Base-by-base conservation (phyloP, 2,797 vertebrate genomes). In the Labeo calbasu region DNA sequence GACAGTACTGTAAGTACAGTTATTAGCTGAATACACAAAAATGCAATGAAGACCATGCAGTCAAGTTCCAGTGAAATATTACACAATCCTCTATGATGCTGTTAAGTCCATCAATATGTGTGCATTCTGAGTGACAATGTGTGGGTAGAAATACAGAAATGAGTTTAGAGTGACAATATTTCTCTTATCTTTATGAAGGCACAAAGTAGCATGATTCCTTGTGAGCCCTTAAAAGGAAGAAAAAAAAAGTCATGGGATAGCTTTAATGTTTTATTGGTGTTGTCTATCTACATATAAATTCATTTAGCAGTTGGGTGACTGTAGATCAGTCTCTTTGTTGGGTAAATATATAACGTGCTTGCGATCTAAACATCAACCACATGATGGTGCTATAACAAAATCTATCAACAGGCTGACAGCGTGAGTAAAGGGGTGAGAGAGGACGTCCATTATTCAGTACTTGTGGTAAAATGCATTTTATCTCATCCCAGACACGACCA, bases 351-450 rank as follows among this genome's bases (percentile, higher is more conserved):
- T 23, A 43, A 43, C 32, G 15, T 46, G 8, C 23, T 36, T 86
- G 81, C 21, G 57, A 48, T 87, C 36, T 68, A 70, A 76, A 0
- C 13, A 81, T 66, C 48, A 61, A n/a, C 89, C 94, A 93, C 92
- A 50, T 23, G 91, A 65, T 89, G 91, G 91, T 0, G 85, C 15
- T 85, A 91, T 28, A 92, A 84, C 76, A 71, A 63, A 91, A 87
- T 6, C 46, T 86, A 87, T 81, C 46, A 55, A 6, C 2, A 5
- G 65, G 11, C 14, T 7, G 2, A 59, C 2, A 14, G 59, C 1
- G 72, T 21, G 50, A 32, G 48, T 53, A n/a, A 76, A 36, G 21
- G 43, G 71, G 40, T 69, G 6, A 40, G 53, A 10, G 57, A 63
- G 55, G 72, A 25, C 5, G n/a, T 77, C n/a, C 36, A n/a, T 40